A percentile compares a stretch with the other conserved stretches of the same genome.
phyloP scores from a whole-genome alignment of 1,140 invertebrate species.

The Calycopis cecrops region DNA sequence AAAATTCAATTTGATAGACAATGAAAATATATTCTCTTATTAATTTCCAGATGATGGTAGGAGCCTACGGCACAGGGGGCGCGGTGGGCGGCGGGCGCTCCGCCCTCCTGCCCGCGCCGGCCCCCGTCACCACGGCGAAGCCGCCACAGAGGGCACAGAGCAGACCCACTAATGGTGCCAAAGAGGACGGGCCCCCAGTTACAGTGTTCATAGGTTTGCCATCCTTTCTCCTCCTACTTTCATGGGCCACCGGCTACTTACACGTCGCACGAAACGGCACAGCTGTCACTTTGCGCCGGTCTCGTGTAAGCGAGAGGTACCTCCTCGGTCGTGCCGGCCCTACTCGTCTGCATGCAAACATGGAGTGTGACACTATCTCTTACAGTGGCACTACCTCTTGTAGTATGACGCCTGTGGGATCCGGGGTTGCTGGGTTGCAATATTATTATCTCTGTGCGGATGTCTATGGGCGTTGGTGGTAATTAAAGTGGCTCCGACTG shows the following conservation, averaged over 20 bases:
- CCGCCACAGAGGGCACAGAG: slow-evolving; percentile 47
- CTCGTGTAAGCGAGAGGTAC: no score
- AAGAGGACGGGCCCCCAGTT: slow-evolving; percentile 87
- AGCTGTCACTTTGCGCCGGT: no score
- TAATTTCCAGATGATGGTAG: slow-evolving; percentile 51
- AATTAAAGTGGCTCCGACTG: no score
- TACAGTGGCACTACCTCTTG: not conserved
- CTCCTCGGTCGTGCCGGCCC: no score
- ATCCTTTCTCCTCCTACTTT: slow-evolving; percentile 29
- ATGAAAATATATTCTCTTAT: not conserved
- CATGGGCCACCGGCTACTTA: no score
- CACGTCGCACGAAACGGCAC: no score
- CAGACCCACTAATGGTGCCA: slow-evolving; percentile 57
- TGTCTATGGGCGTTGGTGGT: no score
- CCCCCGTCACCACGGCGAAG: slow-evolving; percentile 52
- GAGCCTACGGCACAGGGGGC: slow-evolving; percentile 45
- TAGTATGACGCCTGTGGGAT: no score
- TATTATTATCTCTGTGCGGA: no score
- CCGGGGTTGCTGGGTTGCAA: no score
- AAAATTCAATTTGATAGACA: no score
- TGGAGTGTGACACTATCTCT: not conserved
- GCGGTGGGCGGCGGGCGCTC: slow-evolving; percentile 48
- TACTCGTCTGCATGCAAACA: no score
- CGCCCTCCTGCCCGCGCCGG: slow-evolving; percentile 76
- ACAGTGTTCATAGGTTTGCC: slow-evolving; percentile 96